Conservation (phyloP, 2,888 invertebrate genomes). For the Oligia fasciuncula region DNA sequence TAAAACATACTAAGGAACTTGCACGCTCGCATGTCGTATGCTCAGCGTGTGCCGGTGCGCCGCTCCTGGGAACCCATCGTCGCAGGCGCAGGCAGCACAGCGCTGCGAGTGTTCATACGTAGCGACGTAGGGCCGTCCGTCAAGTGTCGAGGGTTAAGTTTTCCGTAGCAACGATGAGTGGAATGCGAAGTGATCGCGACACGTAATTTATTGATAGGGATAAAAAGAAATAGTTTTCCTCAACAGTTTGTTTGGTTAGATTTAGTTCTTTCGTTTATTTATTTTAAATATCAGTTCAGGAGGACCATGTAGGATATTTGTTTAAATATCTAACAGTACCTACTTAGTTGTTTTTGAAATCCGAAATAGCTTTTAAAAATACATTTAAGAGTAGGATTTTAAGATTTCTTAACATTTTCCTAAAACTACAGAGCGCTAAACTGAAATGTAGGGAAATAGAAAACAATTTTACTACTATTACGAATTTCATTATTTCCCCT, state of each 20-base stretch:
- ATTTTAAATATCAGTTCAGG: background rate
- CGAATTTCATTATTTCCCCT: background rate
- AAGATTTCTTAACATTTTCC: background rate
- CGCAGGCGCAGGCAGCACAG: background rate
- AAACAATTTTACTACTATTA: background rate
- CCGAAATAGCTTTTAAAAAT: background rate
- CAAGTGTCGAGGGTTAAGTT: background rate
- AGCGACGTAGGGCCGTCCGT: background rate
- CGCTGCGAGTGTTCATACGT: background rate
- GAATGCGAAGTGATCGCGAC: slow-evolving; percentile 10
- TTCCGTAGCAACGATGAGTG: background rate
- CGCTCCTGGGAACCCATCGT: slow-evolving; percentile 45
- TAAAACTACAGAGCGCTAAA: background rate
- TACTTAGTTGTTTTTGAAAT: background rate
- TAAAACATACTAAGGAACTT: slow-evolving; percentile 36
- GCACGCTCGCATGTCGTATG: slow-evolving; percentile 39
- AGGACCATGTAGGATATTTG: background rate
- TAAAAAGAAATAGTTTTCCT: slow-evolving; percentile 4
- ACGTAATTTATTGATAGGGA: slow-evolving; percentile 7
- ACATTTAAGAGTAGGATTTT: background rate
- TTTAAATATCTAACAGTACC: background rate
- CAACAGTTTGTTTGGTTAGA: background rate
- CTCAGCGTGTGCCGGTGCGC: slow-evolving; percentile 26
- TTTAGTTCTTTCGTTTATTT: background rate
- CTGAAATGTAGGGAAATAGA: background rate